Percentiles rank a stretch among this genome's conserved stretches.
Conservation (phyloP, 2,888 invertebrate species). For the Asteroscopus sphinx region DNA sequence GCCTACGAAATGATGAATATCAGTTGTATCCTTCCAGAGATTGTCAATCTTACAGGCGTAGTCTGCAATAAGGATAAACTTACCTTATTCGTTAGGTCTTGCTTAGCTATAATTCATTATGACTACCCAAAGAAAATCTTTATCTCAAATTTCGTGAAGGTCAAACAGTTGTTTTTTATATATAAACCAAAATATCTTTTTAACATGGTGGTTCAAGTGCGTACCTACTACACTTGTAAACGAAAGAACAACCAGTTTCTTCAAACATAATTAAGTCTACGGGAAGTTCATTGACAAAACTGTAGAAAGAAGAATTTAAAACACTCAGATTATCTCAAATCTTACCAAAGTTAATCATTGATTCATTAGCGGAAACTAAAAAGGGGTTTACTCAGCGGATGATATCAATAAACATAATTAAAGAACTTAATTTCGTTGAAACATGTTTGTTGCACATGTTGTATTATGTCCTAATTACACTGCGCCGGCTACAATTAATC, state of each 20-base stretch:
- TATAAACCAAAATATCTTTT: background rate
- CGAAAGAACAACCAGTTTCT: background rate
- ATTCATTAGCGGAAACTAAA: conserved; percentile 44
- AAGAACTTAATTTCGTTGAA: conserved; percentile 27
- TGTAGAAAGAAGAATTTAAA: conserved; percentile 15
- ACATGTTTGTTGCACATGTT: conserved; percentile 33
- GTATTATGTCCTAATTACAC: conserved; percentile 37
- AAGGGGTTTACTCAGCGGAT: conserved; percentile 34
- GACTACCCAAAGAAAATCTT: too few relatives aligned
- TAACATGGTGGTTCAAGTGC: background rate
- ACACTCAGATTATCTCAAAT: conserved; percentile 23
- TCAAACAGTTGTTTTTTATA: too few relatives aligned
- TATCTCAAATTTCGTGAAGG: too few relatives aligned
- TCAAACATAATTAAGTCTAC: conserved; percentile 3
- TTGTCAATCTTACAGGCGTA: too few relatives aligned
- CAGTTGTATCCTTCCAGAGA: background rate
- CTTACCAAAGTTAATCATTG: conserved; percentile 28
- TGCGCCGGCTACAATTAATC: conserved; percentile 9
- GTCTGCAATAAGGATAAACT: too few relatives aligned
- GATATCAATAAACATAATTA: conserved; percentile 44
- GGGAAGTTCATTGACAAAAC: conserved; percentile 17
- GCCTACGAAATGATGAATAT: background rate
- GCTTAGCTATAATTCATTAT: too few relatives aligned
- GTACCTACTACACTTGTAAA: background rate
- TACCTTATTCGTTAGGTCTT: too few relatives aligned